A percentile compares a stretch with the other conserved stretches of the same genome.
Conservation (phyloP, 1,140 invertebrate species). For the Sweltsa coloradensis region DNA sequence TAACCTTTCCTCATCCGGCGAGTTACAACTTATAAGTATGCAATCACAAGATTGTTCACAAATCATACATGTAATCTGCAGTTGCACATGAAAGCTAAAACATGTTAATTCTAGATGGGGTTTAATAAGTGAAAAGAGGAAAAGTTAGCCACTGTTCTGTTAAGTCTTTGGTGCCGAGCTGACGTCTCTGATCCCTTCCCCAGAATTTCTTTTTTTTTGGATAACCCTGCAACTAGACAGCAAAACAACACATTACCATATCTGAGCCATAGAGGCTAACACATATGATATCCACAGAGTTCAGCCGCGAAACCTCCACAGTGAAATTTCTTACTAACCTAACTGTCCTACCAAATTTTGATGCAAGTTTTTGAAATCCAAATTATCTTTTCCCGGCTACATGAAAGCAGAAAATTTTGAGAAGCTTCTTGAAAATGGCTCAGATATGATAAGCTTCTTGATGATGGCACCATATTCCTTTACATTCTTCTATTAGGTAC, state of each 20-base stretch:
- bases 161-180: slow-evolving; percentile 7
- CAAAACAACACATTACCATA: slow-evolving; percentile 36
- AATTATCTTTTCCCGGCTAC: slow-evolving; percentile 29
- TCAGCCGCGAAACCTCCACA: too few relatives aligned
- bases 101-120: background rate
- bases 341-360: slow-evolving; percentile 9
- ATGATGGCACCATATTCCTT: slow-evolving; percentile 38
- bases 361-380: background rate
- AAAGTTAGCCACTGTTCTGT: slow-evolving; percentile 24
- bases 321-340: too few relatives aligned
- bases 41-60: too few relatives aligned
- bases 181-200: slow-evolving; percentile 11
- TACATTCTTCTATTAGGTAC: background rate
- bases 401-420: slow-evolving; percentile 11
- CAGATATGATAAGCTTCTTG: slow-evolving; percentile 52
- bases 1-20: slow-evolving; percentile 12
- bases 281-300: slow-evolving; percentile 1
- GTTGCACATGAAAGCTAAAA: too few relatives aligned
- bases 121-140: slow-evolving; percentile 18
- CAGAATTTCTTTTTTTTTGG: slow-evolving; percentile 25
- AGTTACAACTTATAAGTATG: too few relatives aligned
- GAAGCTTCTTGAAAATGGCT: slow-evolving; percentile 33
- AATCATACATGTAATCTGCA: too few relatives aligned
- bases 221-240: slow-evolving; percentile 39
- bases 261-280: slow-evolving; percentile 39